Base-by-base conservation (phyloP, 1,140 invertebrate genomes). In the Drosophila auraria region DNA sequence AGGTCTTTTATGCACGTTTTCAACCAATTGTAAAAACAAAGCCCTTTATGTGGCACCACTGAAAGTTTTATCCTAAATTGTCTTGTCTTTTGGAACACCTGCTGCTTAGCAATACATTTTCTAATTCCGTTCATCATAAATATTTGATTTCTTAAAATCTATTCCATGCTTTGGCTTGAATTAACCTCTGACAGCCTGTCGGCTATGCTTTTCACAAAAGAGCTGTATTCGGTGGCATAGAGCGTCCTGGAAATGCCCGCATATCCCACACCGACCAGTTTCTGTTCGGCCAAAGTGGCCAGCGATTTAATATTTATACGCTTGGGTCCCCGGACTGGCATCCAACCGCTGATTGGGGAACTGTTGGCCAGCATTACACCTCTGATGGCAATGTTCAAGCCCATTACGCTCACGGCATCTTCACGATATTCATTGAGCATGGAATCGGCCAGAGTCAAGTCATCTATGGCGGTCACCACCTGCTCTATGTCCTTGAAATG, bases 331-430 rank as follows among this genome's bases (percentile, higher is more conserved):
- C 93, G 94, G 2, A 96, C 95, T 50, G 96, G 96, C 93, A 96
- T 96, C 96, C 96, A 96, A 17, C 94, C 94, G 44, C 94, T 94
- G 1, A 96, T 94, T 30, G 95, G 96, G 33, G 94, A 94, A 76
- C 94, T 93, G 92, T 97, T 97, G 7, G 94, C 89, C 11, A 96
- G 89, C 96, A 97, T 97, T 17, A 96, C 83, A 23, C 96, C 96
- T 50, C 95, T 93, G 17, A 96, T 93, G 47, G 95, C 94, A 47
- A 95, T 92, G 78, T 95, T 95, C 3, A 96, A 81, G 5, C 94
- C 94, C 42, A 94, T 91, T 60, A 94, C 83, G 62, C 93, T 93
- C 44, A 95, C 84, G 58, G 94, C 93, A 72, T 94, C 94, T 81
- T 95, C 96, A 47, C 94, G 94, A 95, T 96, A 97, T 83, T 96